Evolutionary conservation across 2,888 invertebrate genomes (phyloP).

Genomic region (Mythimna pallens): DNA sequence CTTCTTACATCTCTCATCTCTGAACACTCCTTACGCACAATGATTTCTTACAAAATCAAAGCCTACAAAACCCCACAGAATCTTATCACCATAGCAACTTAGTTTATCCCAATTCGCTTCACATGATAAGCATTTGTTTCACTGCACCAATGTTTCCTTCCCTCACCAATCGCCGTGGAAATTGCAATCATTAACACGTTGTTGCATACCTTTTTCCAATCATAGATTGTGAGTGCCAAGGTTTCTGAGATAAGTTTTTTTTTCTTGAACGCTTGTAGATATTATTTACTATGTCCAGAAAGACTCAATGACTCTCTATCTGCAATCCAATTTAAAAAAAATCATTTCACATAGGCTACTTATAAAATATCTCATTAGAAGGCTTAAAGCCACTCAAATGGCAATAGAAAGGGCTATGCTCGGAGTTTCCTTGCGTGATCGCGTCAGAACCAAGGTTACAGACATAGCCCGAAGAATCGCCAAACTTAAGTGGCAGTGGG

Average conservation of each 20-base stretch:
- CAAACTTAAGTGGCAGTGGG: no score
- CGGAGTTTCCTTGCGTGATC: no score
- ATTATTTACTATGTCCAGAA: background rate
- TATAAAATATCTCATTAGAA: no score
- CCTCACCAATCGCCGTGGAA: constrained; percentile 42
- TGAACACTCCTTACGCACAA: no score
- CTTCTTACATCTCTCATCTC: no score
- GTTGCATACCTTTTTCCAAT: constrained; percentile 29
- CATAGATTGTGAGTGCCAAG: constrained; percentile 29
- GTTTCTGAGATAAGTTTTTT: background rate
- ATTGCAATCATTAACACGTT: constrained; percentile 52
- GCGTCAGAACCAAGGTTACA: no score
- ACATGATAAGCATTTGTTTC: constrained; percentile 46
- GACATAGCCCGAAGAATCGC: no score
- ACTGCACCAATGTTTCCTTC: constrained; percentile 18
- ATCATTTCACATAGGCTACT: no score
- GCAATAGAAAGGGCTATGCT: no score
- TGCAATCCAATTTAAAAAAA: no score
- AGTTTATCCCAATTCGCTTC: constrained; percentile 29
- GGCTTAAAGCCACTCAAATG: no score
- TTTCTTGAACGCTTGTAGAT: background rate
- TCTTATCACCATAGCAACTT: constrained; percentile 51
- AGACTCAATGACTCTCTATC: no score
- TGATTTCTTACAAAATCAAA: background rate
- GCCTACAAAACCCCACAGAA: background rate